These are phyloP conservation scores for Rhadinocentrus ornatus DNA, from an alignment of 2,797 vertebrate species.

Conservation along the genomic window DNA sequence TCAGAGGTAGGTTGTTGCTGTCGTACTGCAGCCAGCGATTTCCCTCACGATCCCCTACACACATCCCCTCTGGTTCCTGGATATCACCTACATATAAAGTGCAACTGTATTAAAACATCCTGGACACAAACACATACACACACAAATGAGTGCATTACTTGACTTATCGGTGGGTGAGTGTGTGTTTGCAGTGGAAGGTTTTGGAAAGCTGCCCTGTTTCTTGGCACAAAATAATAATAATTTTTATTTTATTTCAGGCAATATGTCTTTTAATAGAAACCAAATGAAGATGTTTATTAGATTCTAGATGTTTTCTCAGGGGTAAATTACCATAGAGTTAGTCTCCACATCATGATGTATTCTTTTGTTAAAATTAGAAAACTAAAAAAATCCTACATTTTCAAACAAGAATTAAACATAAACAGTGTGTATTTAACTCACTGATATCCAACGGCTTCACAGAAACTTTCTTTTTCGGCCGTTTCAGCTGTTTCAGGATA, in stretches of 20 bases:
- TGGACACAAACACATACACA: neutral
- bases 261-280: slow-evolving; percentile 21
- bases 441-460: slow-evolving; percentile 90
- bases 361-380: slow-evolving; percentile 1
- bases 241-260: slow-evolving; percentile 18
- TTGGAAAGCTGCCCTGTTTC: neutral
- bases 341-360: slow-evolving; percentile 10
- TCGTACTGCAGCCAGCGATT: slow-evolving; percentile 96
- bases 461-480: slow-evolving; percentile 87
- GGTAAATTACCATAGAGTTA: slow-evolving; percentile 20
- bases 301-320: neutral
- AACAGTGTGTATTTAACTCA: slow-evolving; percentile 73
- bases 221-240: neutral
- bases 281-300: slow-evolving; percentile 20
- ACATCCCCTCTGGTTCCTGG: slow-evolving; percentile 77
- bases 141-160: neutral
- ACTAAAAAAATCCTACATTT: neutral
- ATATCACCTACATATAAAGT: slow-evolving; percentile 80
- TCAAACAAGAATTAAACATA: neutral
- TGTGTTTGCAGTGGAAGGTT: slow-evolving; percentile 6
- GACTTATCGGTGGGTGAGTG: neutral
- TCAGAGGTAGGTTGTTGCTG: slow-evolving; percentile 87
- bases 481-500: slow-evolving; percentile 94
- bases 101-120: neutral
- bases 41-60: slow-evolving; percentile 88